Conservation (phyloP, 2,888 invertebrate genomes). For the Tortricodes alternella region DNA sequence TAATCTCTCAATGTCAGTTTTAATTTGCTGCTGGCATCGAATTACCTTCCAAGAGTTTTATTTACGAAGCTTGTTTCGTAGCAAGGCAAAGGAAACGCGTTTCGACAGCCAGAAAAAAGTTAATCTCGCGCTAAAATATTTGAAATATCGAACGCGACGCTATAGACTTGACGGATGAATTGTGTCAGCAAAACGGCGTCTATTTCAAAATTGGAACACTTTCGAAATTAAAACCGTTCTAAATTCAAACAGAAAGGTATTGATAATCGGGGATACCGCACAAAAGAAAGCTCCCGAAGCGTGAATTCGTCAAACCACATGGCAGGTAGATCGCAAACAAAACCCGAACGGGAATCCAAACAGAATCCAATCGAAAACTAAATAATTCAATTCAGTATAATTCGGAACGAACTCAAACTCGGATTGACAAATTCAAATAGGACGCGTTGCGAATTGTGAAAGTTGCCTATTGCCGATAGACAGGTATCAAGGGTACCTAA, state of each 20-base stretch:
- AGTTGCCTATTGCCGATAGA: constrained; percentile 57
- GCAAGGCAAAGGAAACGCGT: constrained; percentile 67
- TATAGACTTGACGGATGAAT: constrained; percentile 23
- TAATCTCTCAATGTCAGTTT: constrained; percentile 81
- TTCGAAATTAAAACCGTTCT: constrained; percentile 19
- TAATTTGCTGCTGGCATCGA: constrained; percentile 77
- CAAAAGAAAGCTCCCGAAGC: constrained; percentile 53
- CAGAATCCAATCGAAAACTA: constrained; percentile 76
- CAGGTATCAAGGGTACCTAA: constrained; percentile 71
- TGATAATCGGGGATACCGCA: constrained; percentile 32
- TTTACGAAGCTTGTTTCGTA: constrained; percentile 64
- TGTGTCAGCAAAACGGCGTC: constrained; percentile 14
- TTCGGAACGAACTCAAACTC: constrained; percentile 61
- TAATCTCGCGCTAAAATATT: constrained; percentile 49
- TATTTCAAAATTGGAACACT: constrained; percentile 13
- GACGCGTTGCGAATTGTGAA: constrained; percentile 42
- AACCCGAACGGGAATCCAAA: constrained; percentile 62
- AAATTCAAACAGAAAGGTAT: constrained; percentile 17
- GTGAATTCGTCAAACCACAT: constrained; percentile 42
- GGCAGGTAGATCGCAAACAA: constrained; percentile 56
- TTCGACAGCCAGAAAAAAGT: constrained; percentile 64
- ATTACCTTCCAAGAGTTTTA: constrained; percentile 77
- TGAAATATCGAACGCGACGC: constrained; percentile 32
- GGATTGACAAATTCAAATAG: constrained; percentile 75
- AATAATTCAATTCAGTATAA: constrained; percentile 74